Percentiles rank a stretch among this genome's conserved stretches.
Conservation (phyloP, 2,113 vertebrate genomes). For the Notothenia rossii region DNA sequence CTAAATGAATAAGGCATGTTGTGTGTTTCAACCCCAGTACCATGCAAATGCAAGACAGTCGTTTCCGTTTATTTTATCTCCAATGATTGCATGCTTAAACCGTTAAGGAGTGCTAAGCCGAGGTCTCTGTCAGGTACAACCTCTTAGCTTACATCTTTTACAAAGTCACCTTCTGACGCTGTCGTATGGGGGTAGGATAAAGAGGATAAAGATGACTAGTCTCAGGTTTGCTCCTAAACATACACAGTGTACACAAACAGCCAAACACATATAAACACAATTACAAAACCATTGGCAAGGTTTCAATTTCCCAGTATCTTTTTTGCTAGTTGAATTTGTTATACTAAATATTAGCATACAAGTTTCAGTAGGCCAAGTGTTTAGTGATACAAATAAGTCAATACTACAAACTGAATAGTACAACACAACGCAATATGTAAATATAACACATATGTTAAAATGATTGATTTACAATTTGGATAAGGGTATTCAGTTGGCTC, state of each 20-base stretch:
- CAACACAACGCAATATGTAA: no score
- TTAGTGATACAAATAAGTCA: not conserved
- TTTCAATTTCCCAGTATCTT: not conserved
- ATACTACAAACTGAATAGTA: not conserved
- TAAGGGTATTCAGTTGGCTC: not conserved
- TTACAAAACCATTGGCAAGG: not conserved
- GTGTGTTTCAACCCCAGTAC: not conserved
- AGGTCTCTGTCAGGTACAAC: slow-evolving; percentile 7
- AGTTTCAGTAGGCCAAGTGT: not conserved
- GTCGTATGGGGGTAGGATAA: slow-evolving; percentile 48
- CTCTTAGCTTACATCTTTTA: slow-evolving; percentile 28
- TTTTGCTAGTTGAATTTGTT: not conserved
- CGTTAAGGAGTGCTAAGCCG: slow-evolving; percentile 47
- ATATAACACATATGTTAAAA: not conserved
- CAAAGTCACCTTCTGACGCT: slow-evolving; percentile 58
- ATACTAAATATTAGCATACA: not conserved
- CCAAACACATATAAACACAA: slow-evolving; percentile 15
- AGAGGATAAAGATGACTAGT: slow-evolving; percentile 59
- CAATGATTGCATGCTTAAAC: slow-evolving; percentile 28
- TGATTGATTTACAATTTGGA: not conserved
- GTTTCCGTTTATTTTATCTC: not conserved
- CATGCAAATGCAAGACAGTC: slow-evolving; percentile 61
- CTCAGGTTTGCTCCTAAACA: slow-evolving; percentile 33
- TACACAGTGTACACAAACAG: slow-evolving; percentile 34
- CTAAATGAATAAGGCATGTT: not conserved